These are phyloP conservation scores for Drosophila stalkeri DNA, from an alignment of 2,888 invertebrate genomes.

Conservation along the genomic window DNA sequence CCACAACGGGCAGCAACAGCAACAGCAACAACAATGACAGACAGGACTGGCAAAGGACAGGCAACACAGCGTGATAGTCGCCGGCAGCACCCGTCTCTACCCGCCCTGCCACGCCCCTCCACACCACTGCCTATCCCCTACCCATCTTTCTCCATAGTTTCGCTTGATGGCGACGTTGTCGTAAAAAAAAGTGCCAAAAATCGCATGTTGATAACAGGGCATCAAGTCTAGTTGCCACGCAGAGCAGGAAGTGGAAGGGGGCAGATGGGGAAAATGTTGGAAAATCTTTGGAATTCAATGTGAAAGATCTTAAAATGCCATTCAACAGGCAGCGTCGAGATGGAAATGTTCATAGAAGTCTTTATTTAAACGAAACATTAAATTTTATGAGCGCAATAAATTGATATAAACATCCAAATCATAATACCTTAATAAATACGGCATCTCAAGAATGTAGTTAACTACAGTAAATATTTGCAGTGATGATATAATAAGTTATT, in stretches of 20 bases:
- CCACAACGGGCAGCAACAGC: slow-evolving; percentile 41
- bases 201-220: slow-evolving; percentile 73
- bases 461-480: neutral
- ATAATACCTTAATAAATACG: neutral
- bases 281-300: slow-evolving; percentile 10
- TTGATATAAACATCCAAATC: neutral
- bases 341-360: neutral
- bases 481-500: neutral
- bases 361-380: neutral
- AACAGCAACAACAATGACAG: slow-evolving; percentile 19
- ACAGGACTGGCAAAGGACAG: slow-evolving; percentile 46
- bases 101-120: no score
- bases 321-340: slow-evolving; percentile 26
- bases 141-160: slow-evolving; percentile 4
- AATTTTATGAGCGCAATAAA: slow-evolving; percentile 2
- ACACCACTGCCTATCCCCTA: neutral
- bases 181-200: slow-evolving; percentile 73
- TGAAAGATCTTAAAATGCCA: slow-evolving; percentile 10
- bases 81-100: slow-evolving; percentile 13
- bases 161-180: slow-evolving; percentile 48
- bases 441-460: neutral
- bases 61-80: slow-evolving; percentile 65
- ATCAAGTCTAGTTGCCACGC: slow-evolving; percentile 40
- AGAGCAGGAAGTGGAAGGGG: neutral
- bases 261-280: neutral